Evolutionary conservation across 2,797 vertebrate genomes (phyloP), one percentile per base, ranked within the genome.

Genomic region (Lithobates pipiens): DNA sequence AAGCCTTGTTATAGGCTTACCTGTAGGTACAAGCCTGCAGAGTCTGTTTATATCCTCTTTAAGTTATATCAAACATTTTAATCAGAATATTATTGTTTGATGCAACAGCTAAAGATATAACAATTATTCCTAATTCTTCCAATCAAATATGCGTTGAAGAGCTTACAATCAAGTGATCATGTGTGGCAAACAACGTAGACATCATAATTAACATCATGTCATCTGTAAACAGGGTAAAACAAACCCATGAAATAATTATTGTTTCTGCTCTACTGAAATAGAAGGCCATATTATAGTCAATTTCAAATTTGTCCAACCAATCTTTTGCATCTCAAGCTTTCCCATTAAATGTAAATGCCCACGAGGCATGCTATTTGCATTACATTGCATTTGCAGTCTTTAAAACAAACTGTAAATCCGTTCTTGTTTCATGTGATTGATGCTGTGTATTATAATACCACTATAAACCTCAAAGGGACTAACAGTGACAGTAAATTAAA

Each of bases 391-490:
- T 95, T 95, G 94, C 94, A 95, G 95, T 95, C 94, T 95, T 95
- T 96, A 95, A 95, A 95, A 95, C 94, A 95, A 95, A 95, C 95
- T 96, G 95, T 95, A 95, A 95, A 95, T 94, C 93, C 94, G 92
- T 92, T 95, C 93, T 95, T 95, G 95, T 95, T 95, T 94, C 93
- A 91, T 94, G 94, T 95, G 95, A 96, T 95, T 95, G 94, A 95
- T 95, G 94, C 93, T 94, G 93, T 94, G 94, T 93, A 93, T 83
- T 94, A 95, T 94, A 96, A 95, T 95, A 95, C 94, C 93, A 95
- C 95, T 92, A 94, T 94, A 95, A 95, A 95, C 95, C 95, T 95
- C 95, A 95, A 95, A 95, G 94, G 93, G 93, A 94, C 92, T 94
- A 92, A 93, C 93, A 91, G 93, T 94, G 95, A 95, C 93, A 95